Evolutionary conservation across 2,797 vertebrate genomes (phyloP), one percentile per base, ranked within the genome.

Genomic region (Menidia menidia): DNA sequence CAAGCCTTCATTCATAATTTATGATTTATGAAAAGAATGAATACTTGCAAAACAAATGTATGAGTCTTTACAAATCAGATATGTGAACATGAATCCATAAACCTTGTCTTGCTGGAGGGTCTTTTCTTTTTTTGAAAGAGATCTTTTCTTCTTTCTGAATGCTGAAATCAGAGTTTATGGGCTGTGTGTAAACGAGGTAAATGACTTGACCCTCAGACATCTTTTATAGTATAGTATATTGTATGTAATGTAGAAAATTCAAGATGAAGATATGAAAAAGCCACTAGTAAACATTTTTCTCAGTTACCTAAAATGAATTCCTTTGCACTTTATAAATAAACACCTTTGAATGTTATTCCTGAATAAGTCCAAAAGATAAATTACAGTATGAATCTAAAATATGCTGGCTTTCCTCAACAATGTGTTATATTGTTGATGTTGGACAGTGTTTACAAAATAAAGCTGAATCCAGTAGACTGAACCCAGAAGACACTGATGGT

Each of bases 41-140:
- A 15, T 73, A 78, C 39, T 77, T 63, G 12, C 4, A n/a, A 62
- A 70, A 70, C 6, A 48, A 11, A 63, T 57, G 42, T 59, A 51
- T 42, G 33, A 61, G n/a, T 71, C 53, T 47, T 61, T 15, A 60
- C 57, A 75, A 64, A 80, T 82, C 64, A 69, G 47, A 54, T 48
- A 73, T 73, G 64, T 50, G 78, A 64, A 33, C 31, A 73, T 35
- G 16, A 80, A 64, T 47, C 3, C 6, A 41, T 12, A 56, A 6
- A 18, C 14, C 42, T 32, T 42, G 18, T 9, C 39, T 42, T 56
- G 47, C 50, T 16, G 10, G 19, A 51, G 48, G 48, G 18, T 25
- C 5, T 51, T 11, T 19, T 50, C 25, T 4, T 25, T 19, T 19
- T 25, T 51, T 51, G 3, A 25, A 51, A 4, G 19, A 51, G 48